These are phyloP conservation scores for Chloroclysta siterata DNA, from an alignment of 2,888 invertebrate genomes.

Conservation along the genomic window DNA sequence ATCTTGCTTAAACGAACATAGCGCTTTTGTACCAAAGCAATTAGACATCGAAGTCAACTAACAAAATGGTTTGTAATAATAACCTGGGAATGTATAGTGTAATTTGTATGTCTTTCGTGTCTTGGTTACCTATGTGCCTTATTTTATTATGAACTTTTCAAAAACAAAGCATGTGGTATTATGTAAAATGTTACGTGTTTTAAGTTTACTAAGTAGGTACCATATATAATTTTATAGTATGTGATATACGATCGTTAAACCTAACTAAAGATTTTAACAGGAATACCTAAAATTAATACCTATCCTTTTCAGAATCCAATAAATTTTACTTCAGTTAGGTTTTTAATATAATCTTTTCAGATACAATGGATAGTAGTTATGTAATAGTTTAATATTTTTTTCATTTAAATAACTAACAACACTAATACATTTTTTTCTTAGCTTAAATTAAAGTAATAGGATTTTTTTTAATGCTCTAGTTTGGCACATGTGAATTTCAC, in stretches of 20 bases:
- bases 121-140: conserved; percentile 10
- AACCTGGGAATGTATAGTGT: conserved; percentile 9
- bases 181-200: neutral
- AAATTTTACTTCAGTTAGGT: neutral
- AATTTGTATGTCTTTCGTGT: conserved; percentile 3
- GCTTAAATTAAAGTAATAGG: no score
- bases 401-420: no score
- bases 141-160: neutral
- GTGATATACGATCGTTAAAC: neutral
- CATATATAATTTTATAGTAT: neutral
- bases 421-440: no score
- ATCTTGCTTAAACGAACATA: conserved; percentile 4
- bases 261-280: conserved; percentile 6
- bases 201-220: neutral
- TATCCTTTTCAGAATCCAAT: neutral
- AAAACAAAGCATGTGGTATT: conserved; percentile 1
- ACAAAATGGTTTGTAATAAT: neutral
- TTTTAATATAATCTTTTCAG: neutral
- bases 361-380: neutral
- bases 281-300: neutral
- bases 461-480: neutral
- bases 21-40: conserved; percentile 17
- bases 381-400: no score
- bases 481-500: conserved; percentile 5
- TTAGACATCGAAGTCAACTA: neutral